Conservation (phyloP, 2,113 vertebrate species). For the Zosterops pallidus region DNA sequence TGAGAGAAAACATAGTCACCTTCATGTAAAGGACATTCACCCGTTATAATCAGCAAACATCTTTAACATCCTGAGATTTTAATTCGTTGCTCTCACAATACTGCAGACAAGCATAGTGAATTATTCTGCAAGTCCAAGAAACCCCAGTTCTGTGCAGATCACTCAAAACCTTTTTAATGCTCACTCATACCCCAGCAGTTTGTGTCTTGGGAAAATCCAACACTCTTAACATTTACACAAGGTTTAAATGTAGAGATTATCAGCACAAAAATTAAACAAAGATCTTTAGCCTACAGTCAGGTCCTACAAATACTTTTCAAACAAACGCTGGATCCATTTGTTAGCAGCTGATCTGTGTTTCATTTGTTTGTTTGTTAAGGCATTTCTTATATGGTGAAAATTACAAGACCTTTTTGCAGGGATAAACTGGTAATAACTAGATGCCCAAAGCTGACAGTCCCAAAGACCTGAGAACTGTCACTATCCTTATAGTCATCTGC, state of each 20-base stretch:
- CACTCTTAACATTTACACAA: constrained; percentile 17
- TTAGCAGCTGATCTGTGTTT: background rate
- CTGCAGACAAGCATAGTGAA: background rate
- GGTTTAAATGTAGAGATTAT: constrained; percentile 10
- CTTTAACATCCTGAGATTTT: background rate
- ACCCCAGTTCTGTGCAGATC: background rate
- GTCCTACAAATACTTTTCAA: background rate
- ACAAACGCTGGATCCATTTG: background rate
- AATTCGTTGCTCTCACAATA: background rate
- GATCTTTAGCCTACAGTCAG: background rate
- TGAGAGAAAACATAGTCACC: background rate
- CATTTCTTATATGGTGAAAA: background rate
- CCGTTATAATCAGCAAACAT: background rate
- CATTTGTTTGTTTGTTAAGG: background rate
- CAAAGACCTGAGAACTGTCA: background rate
- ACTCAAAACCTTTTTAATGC: background rate
- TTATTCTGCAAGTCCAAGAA: background rate
- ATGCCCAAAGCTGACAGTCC: background rate
- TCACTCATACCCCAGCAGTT: background rate
- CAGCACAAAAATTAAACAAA: constrained; percentile 22
- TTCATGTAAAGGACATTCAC: background rate
- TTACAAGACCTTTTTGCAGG: background rate
- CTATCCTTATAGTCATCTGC: background rate
- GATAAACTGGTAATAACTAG: background rate
- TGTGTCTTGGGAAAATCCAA: background rate